Conservation (phyloP, 2,888 invertebrate genomes). For the Amblyjoppa proteus region DNA sequence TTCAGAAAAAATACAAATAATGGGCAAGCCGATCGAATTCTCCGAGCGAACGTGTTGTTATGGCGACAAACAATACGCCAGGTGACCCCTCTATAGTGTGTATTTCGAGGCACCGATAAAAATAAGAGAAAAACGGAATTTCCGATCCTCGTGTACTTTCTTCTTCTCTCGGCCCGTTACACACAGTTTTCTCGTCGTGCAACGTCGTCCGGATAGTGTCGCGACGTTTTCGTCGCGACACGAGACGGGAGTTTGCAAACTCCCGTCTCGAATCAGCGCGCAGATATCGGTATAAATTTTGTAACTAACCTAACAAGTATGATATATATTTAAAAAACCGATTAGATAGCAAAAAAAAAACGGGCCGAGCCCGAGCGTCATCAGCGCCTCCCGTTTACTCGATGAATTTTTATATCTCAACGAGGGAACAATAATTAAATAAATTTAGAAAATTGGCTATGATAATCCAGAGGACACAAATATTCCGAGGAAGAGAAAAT, state of each 20-base stretch:
- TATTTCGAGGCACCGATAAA: slow-evolving; percentile 11
- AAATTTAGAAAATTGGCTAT: background rate
- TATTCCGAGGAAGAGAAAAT: background rate
- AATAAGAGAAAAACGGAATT: slow-evolving; percentile 16
- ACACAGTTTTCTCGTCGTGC: background rate
- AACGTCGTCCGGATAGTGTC: background rate
- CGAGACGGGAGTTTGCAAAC: slow-evolving; percentile 33
- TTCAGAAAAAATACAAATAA: background rate
- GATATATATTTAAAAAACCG: background rate
- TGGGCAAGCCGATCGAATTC: background rate
- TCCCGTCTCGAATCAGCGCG: slow-evolving; percentile 35
- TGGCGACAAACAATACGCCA: slow-evolving; percentile 41
- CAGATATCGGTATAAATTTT: slow-evolving; percentile 28
- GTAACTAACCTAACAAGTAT: slow-evolving; percentile 5
- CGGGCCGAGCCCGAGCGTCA: too few relatives aligned
- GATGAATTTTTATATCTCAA: background rate
- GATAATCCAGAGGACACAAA: background rate
- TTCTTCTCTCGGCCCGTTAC: background rate
- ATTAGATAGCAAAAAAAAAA: too few relatives aligned
- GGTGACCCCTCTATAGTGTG: background rate
- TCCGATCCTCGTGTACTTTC: slow-evolving; percentile 21
- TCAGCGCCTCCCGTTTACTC: background rate
- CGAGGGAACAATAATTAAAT: background rate
- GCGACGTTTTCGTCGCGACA: slow-evolving; percentile 48
- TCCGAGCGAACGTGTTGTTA: slow-evolving; percentile 11